These are phyloP conservation scores for Dilophus febrilis DNA, from an alignment of 2,888 invertebrate genomes.

Conservation along the genomic window DNA sequence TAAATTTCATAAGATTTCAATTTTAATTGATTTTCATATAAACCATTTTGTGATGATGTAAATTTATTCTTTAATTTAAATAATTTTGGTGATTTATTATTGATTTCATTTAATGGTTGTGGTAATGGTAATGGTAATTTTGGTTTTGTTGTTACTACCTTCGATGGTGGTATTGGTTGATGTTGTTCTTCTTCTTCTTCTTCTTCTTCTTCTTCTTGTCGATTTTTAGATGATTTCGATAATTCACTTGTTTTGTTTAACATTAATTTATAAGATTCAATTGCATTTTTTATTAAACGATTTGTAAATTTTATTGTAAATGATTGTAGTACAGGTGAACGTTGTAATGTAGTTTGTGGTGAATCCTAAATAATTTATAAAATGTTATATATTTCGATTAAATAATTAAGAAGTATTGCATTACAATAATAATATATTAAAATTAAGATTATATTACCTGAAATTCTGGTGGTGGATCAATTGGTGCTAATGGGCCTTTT, in stretches of 20 bases:
- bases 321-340: slow-evolving; percentile 16
- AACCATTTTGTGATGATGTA: too few species aligned
- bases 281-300: slow-evolving; percentile 12
- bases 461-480: slow-evolving; percentile 74
- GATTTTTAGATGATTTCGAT: too few species aligned
- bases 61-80: too few species aligned
- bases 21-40: too few species aligned
- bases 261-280: slow-evolving; percentile 13
- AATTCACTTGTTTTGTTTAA: neutral
- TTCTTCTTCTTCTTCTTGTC: too few species aligned
- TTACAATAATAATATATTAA: neutral
- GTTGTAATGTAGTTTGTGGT: slow-evolving; percentile 26
- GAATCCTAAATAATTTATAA: slow-evolving; percentile 19
- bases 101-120: neutral
- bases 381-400: too few species aligned
- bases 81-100: too few species aligned
- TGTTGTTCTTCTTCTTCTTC: too few species aligned
- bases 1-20: slow-evolving; percentile 18
- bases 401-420: neutral
- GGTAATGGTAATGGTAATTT: neutral
- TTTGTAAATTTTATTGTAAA: slow-evolving; percentile 12
- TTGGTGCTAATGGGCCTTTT: slow-evolving; percentile 54
- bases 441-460: slow-evolving; percentile 34
- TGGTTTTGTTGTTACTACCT: neutral
- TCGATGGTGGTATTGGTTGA: too few species aligned